phyloP scores from a whole-genome alignment of 2,888 invertebrate genomes.

The Agriotes lineatus region DNA sequence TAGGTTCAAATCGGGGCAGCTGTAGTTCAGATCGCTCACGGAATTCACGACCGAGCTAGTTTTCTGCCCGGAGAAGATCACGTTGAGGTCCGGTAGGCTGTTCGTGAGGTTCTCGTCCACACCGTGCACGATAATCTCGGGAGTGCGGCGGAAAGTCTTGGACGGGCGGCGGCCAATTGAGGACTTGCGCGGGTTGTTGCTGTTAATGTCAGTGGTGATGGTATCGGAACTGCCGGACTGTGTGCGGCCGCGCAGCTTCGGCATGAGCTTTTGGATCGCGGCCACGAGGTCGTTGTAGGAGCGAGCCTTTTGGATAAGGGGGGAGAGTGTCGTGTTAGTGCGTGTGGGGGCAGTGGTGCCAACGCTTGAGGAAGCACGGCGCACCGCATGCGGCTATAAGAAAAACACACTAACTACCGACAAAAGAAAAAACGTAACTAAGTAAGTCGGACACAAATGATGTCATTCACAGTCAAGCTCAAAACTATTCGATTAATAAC shows the following conservation, averaged over 20 bases:
- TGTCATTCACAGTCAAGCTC: conserved; percentile 31
- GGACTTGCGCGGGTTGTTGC: conserved; percentile 51
- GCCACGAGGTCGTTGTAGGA: conserved; percentile 62
- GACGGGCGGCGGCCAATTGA: conserved; percentile 56
- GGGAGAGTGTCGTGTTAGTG: conserved; percentile 22
- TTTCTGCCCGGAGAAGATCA: conserved; percentile 1
- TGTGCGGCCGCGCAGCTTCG: conserved; percentile 48
- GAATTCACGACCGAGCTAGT: conserved; percentile 29
- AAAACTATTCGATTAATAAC: conserved; percentile 20
- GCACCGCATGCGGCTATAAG: conserved; percentile 63
- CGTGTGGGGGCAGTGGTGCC: conserved; percentile 57
- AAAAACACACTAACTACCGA: conserved; percentile 57
- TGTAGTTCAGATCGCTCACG: conserved; percentile 56
- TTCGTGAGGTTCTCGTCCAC: conserved; percentile 58
- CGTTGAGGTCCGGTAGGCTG: conserved; percentile 62
- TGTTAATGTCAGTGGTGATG: conserved; percentile 23
- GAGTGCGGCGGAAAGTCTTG: conserved; percentile 55
- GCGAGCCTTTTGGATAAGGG: conserved; percentile 41
- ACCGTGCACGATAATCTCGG: conserved; percentile 59
- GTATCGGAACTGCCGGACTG: conserved; percentile 11
- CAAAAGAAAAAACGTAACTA: conserved; percentile 34
- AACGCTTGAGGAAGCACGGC: conserved; percentile 56
- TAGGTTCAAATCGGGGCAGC: conserved; percentile 59
- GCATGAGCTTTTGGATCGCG: conserved; percentile 61
- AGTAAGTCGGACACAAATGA: conserved; percentile 21